phyloP scores from a whole-genome alignment of 2,888 invertebrate genomes.

The Poecilobothrus nobilitatus region DNA sequence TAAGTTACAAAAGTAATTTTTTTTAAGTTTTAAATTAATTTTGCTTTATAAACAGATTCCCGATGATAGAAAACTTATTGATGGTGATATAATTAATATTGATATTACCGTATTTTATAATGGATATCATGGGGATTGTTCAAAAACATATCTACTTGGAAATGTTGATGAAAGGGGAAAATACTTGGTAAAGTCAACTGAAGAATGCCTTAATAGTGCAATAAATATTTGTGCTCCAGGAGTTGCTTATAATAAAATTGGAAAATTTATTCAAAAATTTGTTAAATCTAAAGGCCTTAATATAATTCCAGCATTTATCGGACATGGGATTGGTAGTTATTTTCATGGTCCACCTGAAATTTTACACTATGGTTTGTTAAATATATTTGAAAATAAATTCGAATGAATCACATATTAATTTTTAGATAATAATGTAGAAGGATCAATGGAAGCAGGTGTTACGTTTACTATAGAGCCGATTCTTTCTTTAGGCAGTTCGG shows the following conservation, averaged over 20 bases:
- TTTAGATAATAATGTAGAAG: slow-evolving; percentile 56
- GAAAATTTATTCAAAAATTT: slow-evolving; percentile 54
- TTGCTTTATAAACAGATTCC: slow-evolving; percentile 53
- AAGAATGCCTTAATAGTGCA: slow-evolving; percentile 58
- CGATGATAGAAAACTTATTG: slow-evolving; percentile 64
- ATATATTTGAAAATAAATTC: not conserved
- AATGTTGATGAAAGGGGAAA: slow-evolving; percentile 66
- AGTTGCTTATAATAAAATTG: slow-evolving; percentile 53
- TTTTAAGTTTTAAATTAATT: not conserved
- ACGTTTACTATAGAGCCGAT: slow-evolving; percentile 93
- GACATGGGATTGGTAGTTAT: slow-evolving; percentile 87
- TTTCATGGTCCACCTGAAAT: slow-evolving; percentile 92
- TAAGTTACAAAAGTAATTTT: not conserved
- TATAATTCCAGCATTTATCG: slow-evolving; percentile 72
- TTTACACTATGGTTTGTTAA: slow-evolving; percentile 63
- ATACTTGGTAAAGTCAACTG: slow-evolving; percentile 60
- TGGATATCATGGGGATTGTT: slow-evolving; percentile 89
- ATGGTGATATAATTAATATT: slow-evolving; percentile 85
- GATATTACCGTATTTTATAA: slow-evolving; percentile 81
- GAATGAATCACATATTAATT: not conserved
- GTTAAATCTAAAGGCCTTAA: slow-evolving; percentile 55
- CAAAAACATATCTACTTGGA: slow-evolving; percentile 77
- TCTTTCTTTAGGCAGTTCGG: slow-evolving; percentile 62
- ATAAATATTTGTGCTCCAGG: slow-evolving; percentile 55
- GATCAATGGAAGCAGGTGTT: slow-evolving; percentile 78